Percentiles rank a stretch among this genome's conserved stretches.
phyloP scores from a whole-genome alignment of 1,140 invertebrate species.

The Trichomalopsis sarcophagae region DNA sequence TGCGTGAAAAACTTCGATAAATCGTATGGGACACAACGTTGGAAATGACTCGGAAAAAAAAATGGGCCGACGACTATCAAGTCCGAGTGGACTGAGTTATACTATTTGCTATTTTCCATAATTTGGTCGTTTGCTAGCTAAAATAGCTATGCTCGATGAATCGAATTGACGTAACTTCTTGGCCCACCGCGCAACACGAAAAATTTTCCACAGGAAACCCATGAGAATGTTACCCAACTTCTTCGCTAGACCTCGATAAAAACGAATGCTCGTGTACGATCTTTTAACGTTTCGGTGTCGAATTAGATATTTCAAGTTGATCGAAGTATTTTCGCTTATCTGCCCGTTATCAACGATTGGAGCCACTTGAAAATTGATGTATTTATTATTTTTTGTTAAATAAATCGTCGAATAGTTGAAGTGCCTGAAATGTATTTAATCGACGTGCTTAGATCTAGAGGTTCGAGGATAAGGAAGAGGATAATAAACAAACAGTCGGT shows the following conservation, averaged over 20 bases:
- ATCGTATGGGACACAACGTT: no score
- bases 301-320: neutral
- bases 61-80: no score
- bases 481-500: slow-evolving; percentile 38
- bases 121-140: slow-evolving; percentile 65
- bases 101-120: slow-evolving; percentile 62
- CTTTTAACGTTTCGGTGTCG: neutral
- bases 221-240: neutral
- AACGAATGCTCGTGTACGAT: no score
- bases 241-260: neutral
- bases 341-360: neutral
- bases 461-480: slow-evolving; percentile 1
- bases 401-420: neutral
- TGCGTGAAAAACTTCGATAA: no score
- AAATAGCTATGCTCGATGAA: slow-evolving; percentile 49
- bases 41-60: no score
- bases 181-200: neutral
- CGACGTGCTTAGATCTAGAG: no score
- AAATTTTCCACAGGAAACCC: slow-evolving; percentile 20
- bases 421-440: neutral
- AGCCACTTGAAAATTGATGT: neutral
- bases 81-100: no score
- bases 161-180: neutral
- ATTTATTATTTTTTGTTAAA: neutral
- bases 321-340: neutral